Conservation (phyloP, 2,113 vertebrate genomes). For the Puntigrus tetrazona region DNA sequence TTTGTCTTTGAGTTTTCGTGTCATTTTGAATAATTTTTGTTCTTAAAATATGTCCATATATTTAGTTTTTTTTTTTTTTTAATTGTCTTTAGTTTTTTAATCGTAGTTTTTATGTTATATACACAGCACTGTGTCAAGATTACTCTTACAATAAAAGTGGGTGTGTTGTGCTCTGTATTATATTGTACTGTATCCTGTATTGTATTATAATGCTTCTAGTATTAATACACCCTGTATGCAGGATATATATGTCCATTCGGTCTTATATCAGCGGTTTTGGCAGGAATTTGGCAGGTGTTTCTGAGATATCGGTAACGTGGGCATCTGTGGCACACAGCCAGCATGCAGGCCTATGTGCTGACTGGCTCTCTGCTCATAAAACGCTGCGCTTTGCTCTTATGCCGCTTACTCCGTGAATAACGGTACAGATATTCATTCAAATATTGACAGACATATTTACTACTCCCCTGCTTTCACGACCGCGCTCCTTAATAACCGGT, state of each 20-base stretch:
- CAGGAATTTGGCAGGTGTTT: slow-evolving; percentile 8
- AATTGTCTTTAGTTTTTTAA: no score
- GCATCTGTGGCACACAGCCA: background rate
- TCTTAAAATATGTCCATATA: no score
- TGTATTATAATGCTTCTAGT: background rate
- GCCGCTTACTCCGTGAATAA: slow-evolving; percentile 38
- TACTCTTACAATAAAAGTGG: background rate
- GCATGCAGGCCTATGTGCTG: slow-evolving; percentile 39
- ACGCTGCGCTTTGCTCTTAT: slow-evolving; percentile 42
- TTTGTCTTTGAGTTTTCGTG: no score
- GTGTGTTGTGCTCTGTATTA: background rate
- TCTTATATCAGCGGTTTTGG: slow-evolving; percentile 7
- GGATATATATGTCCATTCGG: background rate
- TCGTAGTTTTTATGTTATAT: no score
- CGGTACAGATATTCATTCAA: slow-evolving; percentile 21
- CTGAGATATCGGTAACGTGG: slow-evolving; percentile 5
- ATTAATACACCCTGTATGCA: background rate
- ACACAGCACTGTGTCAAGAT: background rate
- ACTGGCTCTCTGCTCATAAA: slow-evolving; percentile 41
- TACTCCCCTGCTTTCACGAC: background rate
- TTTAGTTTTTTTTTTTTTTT: no score
- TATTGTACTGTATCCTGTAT: background rate
- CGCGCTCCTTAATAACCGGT: background rate
- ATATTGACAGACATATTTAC: slow-evolving; percentile 15
- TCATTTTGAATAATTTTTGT: no score